phyloP scores from a whole-genome alignment of 2,888 invertebrate species.

The Allolobophora icterica region DNA sequence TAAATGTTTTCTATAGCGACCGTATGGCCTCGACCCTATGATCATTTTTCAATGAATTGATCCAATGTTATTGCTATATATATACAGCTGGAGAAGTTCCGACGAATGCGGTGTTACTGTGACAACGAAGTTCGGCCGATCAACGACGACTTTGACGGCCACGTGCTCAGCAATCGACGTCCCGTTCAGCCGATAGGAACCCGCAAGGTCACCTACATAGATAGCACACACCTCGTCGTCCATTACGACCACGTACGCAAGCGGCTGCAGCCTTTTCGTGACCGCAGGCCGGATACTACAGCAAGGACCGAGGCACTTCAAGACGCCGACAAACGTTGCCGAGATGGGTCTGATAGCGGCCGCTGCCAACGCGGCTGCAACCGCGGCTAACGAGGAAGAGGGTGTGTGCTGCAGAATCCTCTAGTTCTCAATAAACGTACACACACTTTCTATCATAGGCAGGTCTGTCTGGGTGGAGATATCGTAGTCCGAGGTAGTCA shows the following conservation, averaged over 20 bases:
- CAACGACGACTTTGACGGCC: constrained; percentile 27
- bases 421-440: not conserved
- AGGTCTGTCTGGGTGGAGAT: not conserved
- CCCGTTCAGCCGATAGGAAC: constrained; percentile 39
- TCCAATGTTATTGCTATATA: not conserved
- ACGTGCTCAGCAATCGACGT: constrained; percentile 35
- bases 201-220: constrained; percentile 29
- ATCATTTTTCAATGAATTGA: too few species aligned
- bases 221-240: constrained; percentile 14
- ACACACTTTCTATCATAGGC: not conserved
- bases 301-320: constrained; percentile 15
- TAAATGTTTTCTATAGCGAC: too few species aligned
- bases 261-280: constrained; percentile 20
- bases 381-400: constrained; percentile 23
- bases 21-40: too few species aligned
- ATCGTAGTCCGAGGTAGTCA: not conserved
- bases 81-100: not conserved
- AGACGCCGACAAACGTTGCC: not conserved
- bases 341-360: constrained; percentile 11
- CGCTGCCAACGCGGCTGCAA: constrained; percentile 22
- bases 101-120: not conserved
- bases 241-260: constrained; percentile 27
- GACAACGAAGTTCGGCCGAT: not conserved
- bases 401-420: constrained; percentile 4
- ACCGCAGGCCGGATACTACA: not conserved